These are phyloP conservation scores for Asobara japonica DNA, from an alignment of 1,140 invertebrate genomes.

Conservation along the genomic window DNA sequence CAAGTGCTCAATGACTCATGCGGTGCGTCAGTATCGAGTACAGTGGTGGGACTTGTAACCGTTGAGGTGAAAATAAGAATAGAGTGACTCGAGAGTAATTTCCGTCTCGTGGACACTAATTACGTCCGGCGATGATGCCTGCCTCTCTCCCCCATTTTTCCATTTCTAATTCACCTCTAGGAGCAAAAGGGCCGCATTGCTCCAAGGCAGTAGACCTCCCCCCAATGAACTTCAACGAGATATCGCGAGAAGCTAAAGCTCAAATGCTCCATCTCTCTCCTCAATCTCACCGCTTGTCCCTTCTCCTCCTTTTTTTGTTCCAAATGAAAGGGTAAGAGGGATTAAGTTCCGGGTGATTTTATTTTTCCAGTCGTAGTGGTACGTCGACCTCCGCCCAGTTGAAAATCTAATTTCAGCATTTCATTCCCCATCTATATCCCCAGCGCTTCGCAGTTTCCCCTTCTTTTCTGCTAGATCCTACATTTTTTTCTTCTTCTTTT, in stretches of 20 bases:
- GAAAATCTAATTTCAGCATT: constrained; percentile 44
- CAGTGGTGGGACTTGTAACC: not conserved
- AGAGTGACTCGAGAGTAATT: constrained; percentile 34
- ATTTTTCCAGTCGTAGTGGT: constrained; percentile 31
- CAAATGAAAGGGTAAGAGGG: constrained; percentile 25
- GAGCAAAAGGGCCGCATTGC: not conserved
- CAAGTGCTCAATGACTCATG: too few relatives aligned
- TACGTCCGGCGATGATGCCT: constrained; percentile 45
- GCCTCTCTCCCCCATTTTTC: not conserved
- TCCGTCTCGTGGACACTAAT: constrained; percentile 52
- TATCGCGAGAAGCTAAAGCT: not conserved
- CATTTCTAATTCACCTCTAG: not conserved
- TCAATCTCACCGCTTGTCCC: not conserved
- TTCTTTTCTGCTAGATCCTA: constrained; percentile 9
- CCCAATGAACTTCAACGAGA: too few relatives aligned
- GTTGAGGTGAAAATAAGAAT: constrained; percentile 14
- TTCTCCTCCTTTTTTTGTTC: too few relatives aligned
- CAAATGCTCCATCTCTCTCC: not conserved
- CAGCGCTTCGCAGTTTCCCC: constrained; percentile 21
- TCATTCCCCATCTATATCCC: constrained; percentile 34
- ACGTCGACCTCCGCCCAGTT: constrained; percentile 35
- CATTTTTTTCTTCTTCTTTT: not conserved
- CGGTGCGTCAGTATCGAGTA: not conserved
- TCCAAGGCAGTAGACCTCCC: not conserved
- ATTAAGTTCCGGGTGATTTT: constrained; percentile 42